Evolutionary conservation across 2,113 vertebrate genomes (phyloP).

Genomic region (Petroica traversi): DNA sequence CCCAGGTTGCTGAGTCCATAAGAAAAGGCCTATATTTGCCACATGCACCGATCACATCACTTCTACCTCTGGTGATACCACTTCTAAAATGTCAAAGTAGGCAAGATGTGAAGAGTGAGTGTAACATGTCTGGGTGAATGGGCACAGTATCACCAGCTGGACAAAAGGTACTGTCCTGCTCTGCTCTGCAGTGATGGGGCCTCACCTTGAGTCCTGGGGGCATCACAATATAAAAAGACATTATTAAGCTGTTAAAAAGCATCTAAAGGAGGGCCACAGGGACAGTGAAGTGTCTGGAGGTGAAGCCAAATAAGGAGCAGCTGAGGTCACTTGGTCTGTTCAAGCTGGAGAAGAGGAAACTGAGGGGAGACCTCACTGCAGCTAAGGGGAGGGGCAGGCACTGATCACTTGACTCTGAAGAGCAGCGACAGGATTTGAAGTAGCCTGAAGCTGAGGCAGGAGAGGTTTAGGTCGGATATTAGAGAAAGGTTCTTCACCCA

Average conservation of each 20-base stretch:
- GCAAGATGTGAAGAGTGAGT: neutral
- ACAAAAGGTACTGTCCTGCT: rapidly evolving
- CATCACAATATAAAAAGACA: neutral
- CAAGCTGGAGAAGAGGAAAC: neutral
- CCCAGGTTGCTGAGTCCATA: neutral
- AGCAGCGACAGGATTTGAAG: neutral
- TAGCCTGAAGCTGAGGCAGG: neutral
- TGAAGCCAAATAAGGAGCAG: rapidly evolving
- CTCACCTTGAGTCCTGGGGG: neutral
- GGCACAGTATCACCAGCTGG: neutral
- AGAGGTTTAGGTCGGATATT: neutral
- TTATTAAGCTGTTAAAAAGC: neutral
- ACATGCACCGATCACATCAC: neutral
- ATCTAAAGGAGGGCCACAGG: neutral
- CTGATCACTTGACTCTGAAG: neutral
- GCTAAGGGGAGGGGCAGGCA: neutral
- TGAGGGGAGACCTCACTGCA: neutral
- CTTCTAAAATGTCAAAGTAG: neutral
- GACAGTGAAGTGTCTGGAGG: neutral
- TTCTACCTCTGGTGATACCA: neutral
- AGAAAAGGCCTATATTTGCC: neutral
- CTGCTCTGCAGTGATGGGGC: neutral
- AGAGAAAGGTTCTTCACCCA: neutral
- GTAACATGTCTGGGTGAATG: neutral
- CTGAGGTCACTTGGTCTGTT: neutral